Evolutionary conservation across 2,113 vertebrate genomes (phyloP), one percentile per base, ranked within the genome.

Genomic region (Neoarius graeffei): DNA sequence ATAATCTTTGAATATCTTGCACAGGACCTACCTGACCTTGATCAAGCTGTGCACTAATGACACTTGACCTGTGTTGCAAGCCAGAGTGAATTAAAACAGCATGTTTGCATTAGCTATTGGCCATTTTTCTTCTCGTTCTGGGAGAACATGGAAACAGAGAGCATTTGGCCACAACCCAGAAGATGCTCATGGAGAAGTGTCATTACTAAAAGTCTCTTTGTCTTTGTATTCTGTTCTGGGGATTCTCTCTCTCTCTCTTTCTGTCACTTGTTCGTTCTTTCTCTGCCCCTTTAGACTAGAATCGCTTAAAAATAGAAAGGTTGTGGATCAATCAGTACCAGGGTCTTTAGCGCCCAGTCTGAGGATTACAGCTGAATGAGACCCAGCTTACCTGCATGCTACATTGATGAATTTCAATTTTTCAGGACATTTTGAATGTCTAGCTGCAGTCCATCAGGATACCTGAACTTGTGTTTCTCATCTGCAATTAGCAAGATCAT

Each of bases 201-300:
- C 71, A 77, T 35, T n/a, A 48, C 77, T 88, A 83, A 69, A 87
- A 82, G 86, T 74, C 76, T 54, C 83, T 85, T 86, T 89, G 89
- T 89, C 79, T 86, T 54, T 82, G 76, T 80, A 82, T 85, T 90
- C 86, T 59, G 89, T 85, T 90, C 86, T 52, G 89, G 83, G 86
- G 77, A 82, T 17, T 83, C 67, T 91, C 91, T 93, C 92, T 77
- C 56, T 77, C 23, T 57, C 13, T 62, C 69, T 77, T 11, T 87
- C 91, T 86, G 19, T 62, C 59, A 48, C 80, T 82, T 48, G 30
- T 62, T 82, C 80, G 23, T 19, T 81, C 9, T 82, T 48, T 62
- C 91, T 93, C 92, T 77, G 27, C 17, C 13, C 74, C 86, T 87
- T 48, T 52, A 82, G 73, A 82, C 81, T 81, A 83, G 64, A 62